Evolutionary conservation across 2,113 vertebrate species (phyloP), one percentile per base, ranked within the genome.

Genomic region (Oxygymnocypris stewartii): DNA sequence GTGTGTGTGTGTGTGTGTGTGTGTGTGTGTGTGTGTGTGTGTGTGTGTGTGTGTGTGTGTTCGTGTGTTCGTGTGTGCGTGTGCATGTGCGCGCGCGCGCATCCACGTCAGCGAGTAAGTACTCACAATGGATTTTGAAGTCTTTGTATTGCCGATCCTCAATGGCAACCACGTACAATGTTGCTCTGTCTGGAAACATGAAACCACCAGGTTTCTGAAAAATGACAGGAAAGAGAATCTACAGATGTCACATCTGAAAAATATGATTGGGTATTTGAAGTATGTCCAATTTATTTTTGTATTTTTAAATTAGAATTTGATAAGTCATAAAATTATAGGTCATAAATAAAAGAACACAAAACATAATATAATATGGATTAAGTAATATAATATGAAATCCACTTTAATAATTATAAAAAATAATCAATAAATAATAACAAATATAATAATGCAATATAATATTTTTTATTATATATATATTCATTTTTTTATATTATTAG

Each of bases 51-150:
- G n/a, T n/a, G n/a, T n/a, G n/a, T n/a, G n/a, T n/a, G n/a, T n/a
- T n/a, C n/a, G n/a, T n/a, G n/a, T n/a, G n/a, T n/a, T n/a, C n/a
- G n/a, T n/a, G n/a, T n/a, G 74, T 14, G 87, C 82, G 35, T 47
- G 35, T 12, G 3, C 54, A 20, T 18, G 14, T 51, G 49, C 16
- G 49, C 16, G 28, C 28, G 28, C 28, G 1, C 28, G 28, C 28
- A 2, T 31, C 28, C 28, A 31, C 28, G 28, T 31, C 28, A 1
- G 2, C 28, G 28, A 31, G 28, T 31, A 31, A 31, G 7, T 67
- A 93, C 97, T 98, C 90, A 99, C 98, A 99, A 89, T 99, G 98
- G 89, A 99, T 99, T 96, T 99, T 99, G 95, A 98, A 99, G 95
- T 99, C 97, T 93, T 99, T 99, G 93, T 99, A 99, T 90, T 99